Evolutionary conservation across 2,888 invertebrate genomes (phyloP).

Genomic region (Stenurella melanura): DNA sequence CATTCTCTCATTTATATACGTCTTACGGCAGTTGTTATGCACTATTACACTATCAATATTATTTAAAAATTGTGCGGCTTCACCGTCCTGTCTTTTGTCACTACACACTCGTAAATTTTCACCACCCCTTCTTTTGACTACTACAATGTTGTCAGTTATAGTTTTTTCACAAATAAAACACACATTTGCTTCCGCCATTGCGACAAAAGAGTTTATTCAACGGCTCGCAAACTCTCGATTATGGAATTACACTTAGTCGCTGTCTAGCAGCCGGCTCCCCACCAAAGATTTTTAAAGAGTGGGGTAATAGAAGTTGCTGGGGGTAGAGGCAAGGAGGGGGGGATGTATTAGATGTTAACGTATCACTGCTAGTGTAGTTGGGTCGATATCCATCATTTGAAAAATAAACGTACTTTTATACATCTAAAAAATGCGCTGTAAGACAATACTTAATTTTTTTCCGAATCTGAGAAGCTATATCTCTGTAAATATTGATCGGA

Average conservation of each 20-base stretch:
- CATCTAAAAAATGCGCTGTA: too few relatives aligned
- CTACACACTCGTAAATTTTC: slow-evolving; percentile 31
- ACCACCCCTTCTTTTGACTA: slow-evolving; percentile 30
- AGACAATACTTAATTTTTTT: too few relatives aligned
- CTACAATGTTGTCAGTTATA: slow-evolving; percentile 10
- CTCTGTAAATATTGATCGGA: too few relatives aligned
- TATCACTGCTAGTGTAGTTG: too few relatives aligned
- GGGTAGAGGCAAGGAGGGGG: too few relatives aligned
- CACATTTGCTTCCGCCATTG: slow-evolving; percentile 12
- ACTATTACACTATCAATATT: slow-evolving; percentile 22
- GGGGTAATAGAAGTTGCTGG: too few relatives aligned
- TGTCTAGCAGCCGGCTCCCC: slow-evolving; percentile 10
- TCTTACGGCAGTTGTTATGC: slow-evolving; percentile 38
- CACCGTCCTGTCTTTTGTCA: slow-evolving; percentile 12
- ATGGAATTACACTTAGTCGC: slow-evolving; percentile 12
- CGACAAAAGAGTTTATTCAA: slow-evolving; percentile 15
- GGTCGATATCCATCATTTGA: too few relatives aligned
- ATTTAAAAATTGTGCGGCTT: slow-evolving; percentile 10
- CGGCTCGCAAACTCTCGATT: slow-evolving; percentile 11
- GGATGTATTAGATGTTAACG: too few relatives aligned
- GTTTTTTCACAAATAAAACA: slow-evolving; percentile 37
- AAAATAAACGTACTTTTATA: too few relatives aligned
- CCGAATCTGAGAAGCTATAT: too few relatives aligned
- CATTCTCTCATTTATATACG: slow-evolving; percentile 39
- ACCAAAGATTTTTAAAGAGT: too few relatives aligned